Conservation (phyloP, 2,113 vertebrate species). For the Archocentrus centrarchus region DNA sequence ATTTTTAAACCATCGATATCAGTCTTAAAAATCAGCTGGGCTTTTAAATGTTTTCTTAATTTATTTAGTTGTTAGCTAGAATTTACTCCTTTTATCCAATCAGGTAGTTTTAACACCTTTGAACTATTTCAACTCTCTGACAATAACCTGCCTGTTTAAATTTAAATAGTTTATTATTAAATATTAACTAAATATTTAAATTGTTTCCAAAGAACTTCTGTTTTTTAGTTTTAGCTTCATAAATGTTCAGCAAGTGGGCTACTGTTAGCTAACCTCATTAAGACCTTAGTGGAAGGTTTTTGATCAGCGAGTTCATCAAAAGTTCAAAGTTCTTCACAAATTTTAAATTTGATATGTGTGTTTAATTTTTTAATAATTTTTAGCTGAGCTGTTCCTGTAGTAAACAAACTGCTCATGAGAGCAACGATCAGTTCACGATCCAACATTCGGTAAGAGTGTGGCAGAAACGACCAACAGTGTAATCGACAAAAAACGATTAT, state of each 20-base stretch:
- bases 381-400: rapidly evolving
- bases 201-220: too few relatives aligned
- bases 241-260: not conserved
- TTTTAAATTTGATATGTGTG: not conserved
- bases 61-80: too few relatives aligned
- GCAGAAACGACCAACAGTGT: too few relatives aligned
- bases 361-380: not conserved
- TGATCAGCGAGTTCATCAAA: not conserved
- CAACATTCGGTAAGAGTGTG: not conserved
- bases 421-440: not conserved
- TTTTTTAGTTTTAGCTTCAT: too few relatives aligned
- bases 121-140: too few relatives aligned
- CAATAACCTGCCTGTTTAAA: not conserved
- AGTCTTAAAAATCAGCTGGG: too few relatives aligned
- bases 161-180: too few relatives aligned
- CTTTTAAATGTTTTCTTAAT: too few relatives aligned
- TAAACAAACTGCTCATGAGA: not conserved
- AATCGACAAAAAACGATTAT: too few relatives aligned
- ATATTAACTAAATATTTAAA: not conserved
- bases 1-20: too few relatives aligned
- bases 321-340: not conserved
- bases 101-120: too few relatives aligned
- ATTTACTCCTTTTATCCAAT: too few relatives aligned
- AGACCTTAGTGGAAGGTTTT: not conserved
- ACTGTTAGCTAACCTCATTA: not conserved